These are phyloP conservation scores for Mya arenaria DNA, from an alignment of 1,140 invertebrate genomes.

Conservation along the genomic window DNA sequence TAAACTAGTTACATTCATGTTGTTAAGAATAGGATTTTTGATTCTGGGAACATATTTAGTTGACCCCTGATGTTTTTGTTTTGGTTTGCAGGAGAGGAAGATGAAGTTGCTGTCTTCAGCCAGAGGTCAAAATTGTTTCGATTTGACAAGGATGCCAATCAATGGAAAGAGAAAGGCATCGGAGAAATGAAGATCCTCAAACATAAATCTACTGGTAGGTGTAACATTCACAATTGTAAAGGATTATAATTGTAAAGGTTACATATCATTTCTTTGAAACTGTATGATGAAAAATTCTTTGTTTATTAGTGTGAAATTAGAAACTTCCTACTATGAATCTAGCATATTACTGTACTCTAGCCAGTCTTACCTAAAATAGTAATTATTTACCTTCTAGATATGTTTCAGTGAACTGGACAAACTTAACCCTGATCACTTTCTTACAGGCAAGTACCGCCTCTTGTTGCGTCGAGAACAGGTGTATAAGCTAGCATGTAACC, in stretches of 20 bases:
- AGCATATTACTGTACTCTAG: neutral
- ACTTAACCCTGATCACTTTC: neutral
- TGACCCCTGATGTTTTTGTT: too few relatives aligned
- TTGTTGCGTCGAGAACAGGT: constrained; percentile 82
- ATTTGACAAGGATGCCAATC: constrained; percentile 71
- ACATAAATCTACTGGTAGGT: constrained; percentile 81
- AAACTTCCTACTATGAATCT: neutral
- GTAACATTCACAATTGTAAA: too few relatives aligned
- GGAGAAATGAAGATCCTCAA: constrained; percentile 81
- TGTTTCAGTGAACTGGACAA: neutral
- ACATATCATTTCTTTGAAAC: neutral
- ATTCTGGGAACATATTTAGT: too few relatives aligned
- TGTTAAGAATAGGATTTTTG: too few relatives aligned
- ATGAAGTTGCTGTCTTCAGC: constrained; percentile 86
- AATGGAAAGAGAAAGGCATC: constrained; percentile 80
- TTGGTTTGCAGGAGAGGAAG: constrained; percentile 92
- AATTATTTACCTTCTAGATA: neutral
- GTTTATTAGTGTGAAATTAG: neutral
- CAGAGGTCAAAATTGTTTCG: constrained; percentile 78
- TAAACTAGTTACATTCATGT: too few relatives aligned
- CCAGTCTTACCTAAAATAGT: neutral
- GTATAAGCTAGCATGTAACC: constrained; percentile 81
- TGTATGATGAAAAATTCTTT: neutral
- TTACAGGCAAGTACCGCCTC: constrained; percentile 75
- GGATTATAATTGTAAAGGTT: neutral